These are phyloP conservation scores for Pristionchus entomophagus DNA, from an alignment of 2,888 invertebrate species.

Conservation along the genomic window DNA sequence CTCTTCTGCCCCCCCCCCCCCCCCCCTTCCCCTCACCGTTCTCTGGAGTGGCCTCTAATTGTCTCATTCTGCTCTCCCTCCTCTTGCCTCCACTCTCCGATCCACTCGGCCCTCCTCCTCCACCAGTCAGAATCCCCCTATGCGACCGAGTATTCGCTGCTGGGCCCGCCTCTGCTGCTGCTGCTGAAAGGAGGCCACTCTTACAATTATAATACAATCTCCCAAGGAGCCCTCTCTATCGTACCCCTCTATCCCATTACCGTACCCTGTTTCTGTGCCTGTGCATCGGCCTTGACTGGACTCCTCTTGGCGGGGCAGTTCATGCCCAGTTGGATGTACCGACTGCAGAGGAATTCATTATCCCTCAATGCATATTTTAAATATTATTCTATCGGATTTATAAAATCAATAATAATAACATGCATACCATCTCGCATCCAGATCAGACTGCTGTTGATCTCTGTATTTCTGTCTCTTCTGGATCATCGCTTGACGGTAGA, in stretches of 20 bases:
- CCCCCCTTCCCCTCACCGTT: not conserved
- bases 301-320: constrained; percentile 14
- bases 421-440: not conserved
- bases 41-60: not conserved
- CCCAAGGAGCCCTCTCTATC: not conserved
- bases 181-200: not conserved
- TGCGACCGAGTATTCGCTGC: constrained; percentile 19
- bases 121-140: not conserved
- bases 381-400: not conserved
- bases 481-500: constrained; percentile 36
- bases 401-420: not conserved
- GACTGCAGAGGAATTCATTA: constrained; percentile 1
- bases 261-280: not conserved
- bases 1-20: too few relatives aligned
- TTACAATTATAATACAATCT: not conserved
- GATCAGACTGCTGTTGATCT: constrained; percentile 29
- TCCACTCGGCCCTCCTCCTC: not conserved
- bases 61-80: not conserved
- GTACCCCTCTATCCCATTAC: not conserved
- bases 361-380: not conserved
- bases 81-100: constrained; percentile 35
- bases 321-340: constrained; percentile 31
- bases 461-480: not conserved
- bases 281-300: not conserved
- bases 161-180: not conserved